Base-by-base conservation (phyloP, 1,140 invertebrate genomes). In the Saccostrea cuccullata region DNA sequence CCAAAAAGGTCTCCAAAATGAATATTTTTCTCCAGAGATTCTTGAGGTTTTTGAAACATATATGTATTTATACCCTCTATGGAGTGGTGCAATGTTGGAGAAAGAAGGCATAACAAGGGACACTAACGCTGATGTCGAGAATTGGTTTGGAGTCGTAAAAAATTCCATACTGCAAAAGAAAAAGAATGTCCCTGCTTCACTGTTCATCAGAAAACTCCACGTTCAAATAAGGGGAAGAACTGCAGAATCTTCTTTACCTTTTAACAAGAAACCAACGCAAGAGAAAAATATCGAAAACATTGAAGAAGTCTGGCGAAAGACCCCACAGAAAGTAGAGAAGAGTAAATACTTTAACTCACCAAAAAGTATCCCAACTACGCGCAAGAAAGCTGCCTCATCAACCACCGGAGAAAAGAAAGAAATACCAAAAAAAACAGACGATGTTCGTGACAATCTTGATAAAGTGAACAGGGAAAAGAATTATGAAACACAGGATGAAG, bases 151-250 rank as follows among this genome's bases (percentile, higher is more conserved):
- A 12, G 58, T 64, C n/a, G 58, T 64, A 64, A 64, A 64, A n/a
- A 64, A 64, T n/a, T 17, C 58, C 13, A 64, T 64, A 6, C 3
- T 64, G 58, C 58, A 13, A 64, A 64, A 64, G 58, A 64, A 64
- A n/a, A 64, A 64, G 58, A 64, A 64, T 64, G n/a, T 64, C n/a
- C 13, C 13, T 5, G 58, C 58, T 15, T 6, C 15, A 15, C n/a
- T 64, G n/a, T 64, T 64, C n/a, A 64, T 64, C 13, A 64, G 58
- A 64, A 64, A 64, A 64, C 58, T 64, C n/a, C 58, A 64, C 58
- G 15, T 64, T 64, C 58, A 64, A 64, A 64, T 64, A 17, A 64
- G n/a, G n/a, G 58, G 58, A 12, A 64, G 58, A 64, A 64, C 58
- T 5, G 58, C 58, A 64, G 58, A 64, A n/a, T 64, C n/a, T 64